These are phyloP conservation scores for Nasonia longicornis DNA, from an alignment of 1,140 invertebrate species.

Conservation along the genomic window DNA sequence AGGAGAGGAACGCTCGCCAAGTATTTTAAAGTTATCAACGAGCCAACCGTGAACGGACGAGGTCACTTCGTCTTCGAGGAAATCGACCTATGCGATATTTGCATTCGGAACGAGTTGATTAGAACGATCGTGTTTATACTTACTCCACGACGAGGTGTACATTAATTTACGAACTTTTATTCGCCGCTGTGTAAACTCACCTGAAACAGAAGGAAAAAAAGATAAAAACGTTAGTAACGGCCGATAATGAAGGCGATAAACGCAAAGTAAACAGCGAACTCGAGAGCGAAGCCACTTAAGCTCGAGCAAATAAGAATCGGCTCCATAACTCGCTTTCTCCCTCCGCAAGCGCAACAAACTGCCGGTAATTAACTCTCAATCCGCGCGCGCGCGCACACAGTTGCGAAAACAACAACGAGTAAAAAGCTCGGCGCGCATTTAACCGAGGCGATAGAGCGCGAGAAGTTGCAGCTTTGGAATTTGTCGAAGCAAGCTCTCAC, in stretches of 20 bases:
- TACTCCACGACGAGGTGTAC: background rate
- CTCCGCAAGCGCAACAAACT: background rate
- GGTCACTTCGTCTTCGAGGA: background rate
- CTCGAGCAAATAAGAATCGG: background rate
- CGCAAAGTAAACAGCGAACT: background rate
- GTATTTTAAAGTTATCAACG: background rate
- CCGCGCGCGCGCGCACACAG: no score
- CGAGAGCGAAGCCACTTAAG: background rate
- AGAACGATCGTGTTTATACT: background rate
- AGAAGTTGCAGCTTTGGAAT: slow-evolving; percentile 17
- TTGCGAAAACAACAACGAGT: background rate
- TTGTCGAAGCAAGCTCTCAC: background rate
- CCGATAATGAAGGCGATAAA: background rate
- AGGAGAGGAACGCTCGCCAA: background rate
- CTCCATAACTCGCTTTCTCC: background rate
- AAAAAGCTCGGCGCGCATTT: background rate
- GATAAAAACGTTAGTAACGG: background rate
- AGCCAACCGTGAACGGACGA: background rate
- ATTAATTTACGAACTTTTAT: background rate
- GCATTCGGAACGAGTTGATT: background rate
- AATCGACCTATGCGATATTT: background rate
- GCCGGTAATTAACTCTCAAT: background rate
- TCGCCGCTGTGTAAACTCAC: slow-evolving; percentile 44
- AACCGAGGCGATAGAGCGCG: background rate
- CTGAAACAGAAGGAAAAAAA: slow-evolving; percentile 50